These are phyloP conservation scores for Bergia puertoricense DNA, from an alignment of 92 coral and sea anemone genomes.

Conservation along the genomic window DNA sequence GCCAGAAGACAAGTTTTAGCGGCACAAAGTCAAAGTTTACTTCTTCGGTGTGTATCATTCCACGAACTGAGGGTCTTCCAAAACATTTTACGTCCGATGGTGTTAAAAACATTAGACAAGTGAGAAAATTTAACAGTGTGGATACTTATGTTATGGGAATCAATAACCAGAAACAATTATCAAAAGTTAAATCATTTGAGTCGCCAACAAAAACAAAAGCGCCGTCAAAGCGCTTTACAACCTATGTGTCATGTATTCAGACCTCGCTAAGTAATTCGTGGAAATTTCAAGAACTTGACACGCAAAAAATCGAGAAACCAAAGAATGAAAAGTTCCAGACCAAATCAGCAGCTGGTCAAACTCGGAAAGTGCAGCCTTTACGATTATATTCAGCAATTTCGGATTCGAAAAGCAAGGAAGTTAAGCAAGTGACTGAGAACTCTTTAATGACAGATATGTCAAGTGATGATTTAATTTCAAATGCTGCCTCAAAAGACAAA, in stretches of 20 bases:
- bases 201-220: neutral
- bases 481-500: neutral
- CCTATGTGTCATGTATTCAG: constrained; percentile 23
- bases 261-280: constrained; percentile 29
- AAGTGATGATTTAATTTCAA: neutral
- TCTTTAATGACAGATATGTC: constrained; percentile 15
- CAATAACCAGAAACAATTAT: neutral
- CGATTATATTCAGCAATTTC: neutral
- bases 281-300: neutral
- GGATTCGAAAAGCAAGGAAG: neutral
- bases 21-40: constrained; percentile 8
- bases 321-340: neutral
- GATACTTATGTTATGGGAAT: neutral
- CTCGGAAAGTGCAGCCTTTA: neutral
- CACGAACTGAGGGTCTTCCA: constrained; percentile 3
- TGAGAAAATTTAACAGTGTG: neutral
- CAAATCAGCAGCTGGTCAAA: neutral
- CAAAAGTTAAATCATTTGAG: constrained; percentile 3
- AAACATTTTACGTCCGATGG: neutral
- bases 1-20: neutral
- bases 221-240: constrained; percentile 8
- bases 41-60: constrained; percentile 19
- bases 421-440: neutral
- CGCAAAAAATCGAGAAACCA: neutral
- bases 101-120: neutral